These are phyloP conservation scores for Allolobophora icterica DNA, from an alignment of 2,888 invertebrate species.

Conservation along the genomic window DNA sequence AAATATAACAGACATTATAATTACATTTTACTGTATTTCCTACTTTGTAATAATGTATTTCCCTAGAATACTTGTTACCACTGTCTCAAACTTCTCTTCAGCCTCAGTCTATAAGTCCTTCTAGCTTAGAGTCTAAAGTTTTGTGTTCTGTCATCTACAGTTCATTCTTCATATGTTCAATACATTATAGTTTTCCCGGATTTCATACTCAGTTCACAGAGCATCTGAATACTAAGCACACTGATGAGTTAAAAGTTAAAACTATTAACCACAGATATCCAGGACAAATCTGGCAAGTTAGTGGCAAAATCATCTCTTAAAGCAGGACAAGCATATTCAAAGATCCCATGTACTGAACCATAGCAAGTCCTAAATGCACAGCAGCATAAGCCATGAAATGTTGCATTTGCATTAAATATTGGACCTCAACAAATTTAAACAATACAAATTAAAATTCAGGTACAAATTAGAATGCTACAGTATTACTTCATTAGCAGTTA, in stretches of 20 bases:
- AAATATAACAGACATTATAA: background rate
- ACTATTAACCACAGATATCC: background rate
- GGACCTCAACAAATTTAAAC: background rate
- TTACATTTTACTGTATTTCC: background rate
- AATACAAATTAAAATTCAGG: background rate
- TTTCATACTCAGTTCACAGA: background rate
- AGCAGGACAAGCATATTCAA: background rate
- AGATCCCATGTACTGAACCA: background rate
- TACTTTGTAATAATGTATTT: constrained; percentile 6
- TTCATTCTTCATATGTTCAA: background rate
- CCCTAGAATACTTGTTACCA: background rate
- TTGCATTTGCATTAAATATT: background rate
- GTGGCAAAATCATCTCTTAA: background rate
- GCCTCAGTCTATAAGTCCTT: background rate
- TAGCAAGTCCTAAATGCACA: background rate
- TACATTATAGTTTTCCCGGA: background rate
- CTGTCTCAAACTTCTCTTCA: background rate
- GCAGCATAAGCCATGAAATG: background rate
- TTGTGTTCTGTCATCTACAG: background rate
- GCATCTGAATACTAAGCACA: background rate
- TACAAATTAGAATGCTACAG: background rate
- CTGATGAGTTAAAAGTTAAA: background rate
- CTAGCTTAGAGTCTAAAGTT: background rate
- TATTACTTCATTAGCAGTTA: background rate
- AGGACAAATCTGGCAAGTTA: background rate